These are phyloP conservation scores for Smutsia temminckii DNA, from an alignment of 2,797 vertebrate genomes.

Conservation along the genomic window DNA sequence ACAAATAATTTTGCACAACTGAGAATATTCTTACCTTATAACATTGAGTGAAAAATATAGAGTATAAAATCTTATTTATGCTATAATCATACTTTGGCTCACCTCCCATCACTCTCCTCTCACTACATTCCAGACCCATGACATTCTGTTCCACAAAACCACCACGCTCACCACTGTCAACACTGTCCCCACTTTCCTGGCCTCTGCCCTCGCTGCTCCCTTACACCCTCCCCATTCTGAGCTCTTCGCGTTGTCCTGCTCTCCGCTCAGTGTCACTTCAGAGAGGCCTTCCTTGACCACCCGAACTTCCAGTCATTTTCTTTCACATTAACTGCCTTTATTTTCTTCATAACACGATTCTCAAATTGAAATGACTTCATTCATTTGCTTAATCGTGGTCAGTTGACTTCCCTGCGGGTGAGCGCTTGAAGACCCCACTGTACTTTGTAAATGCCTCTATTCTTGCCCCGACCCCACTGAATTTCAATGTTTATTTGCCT, in stretches of 20 bases:
- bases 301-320: not conserved
- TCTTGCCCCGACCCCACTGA: not conserved
- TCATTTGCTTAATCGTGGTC: not conserved
- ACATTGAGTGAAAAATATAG: not conserved
- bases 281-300: not conserved
- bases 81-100: not conserved
- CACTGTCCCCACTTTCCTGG: not conserved
- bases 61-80: not conserved
- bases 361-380: not conserved
- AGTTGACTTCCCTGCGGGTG: not conserved
- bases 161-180: accelerated
- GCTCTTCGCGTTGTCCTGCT: not conserved
- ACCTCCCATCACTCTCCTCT: not conserved
- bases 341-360: not conserved
- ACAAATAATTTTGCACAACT: not conserved
- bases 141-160: not conserved
- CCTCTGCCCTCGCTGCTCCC: not conserved
- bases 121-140: not conserved
- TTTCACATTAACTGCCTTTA: not conserved
- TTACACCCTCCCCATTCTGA: not conserved
- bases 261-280: not conserved
- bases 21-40: slow-evolving; percentile 14
- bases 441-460: not conserved
- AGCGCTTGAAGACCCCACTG: not conserved
- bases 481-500: slow-evolving; percentile 16